Base-by-base conservation (phyloP, 1,140 invertebrate genomes). In the Lepidostoma basale region DNA sequence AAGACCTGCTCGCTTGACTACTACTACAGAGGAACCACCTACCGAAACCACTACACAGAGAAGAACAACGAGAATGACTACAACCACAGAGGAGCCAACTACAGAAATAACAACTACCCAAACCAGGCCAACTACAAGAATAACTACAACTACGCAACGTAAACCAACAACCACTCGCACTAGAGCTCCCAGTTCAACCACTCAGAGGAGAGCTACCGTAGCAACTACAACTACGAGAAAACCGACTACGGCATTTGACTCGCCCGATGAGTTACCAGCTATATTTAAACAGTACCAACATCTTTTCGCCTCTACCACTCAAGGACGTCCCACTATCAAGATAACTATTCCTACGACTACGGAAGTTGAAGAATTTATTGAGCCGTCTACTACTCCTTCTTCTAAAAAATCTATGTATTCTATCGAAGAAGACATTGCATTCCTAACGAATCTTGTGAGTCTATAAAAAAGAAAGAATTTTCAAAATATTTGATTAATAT, bases 341-440 rank as follows among this genome's bases (percentile, higher is more conserved):
- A 65, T 42, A 62, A 67, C 58, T 28, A 23, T 9, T 23, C 63
- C 71, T 10, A 74, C 23, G 16, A 68, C 66, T 47, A 39, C 40
- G 9, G 39, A 58, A 22, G 33, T 20, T 25, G 36, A 49, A 12
- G 8, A 10, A 40, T 22, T 22, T n/a, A 67, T 16, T 5, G 52
- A 33, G 16, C 30, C 10, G 28, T 44, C 42, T 3, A 67, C 67
- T 22, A 72, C 69, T 18, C 20, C 25, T 33, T 25, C 44, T 28
- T 67, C 70, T 10, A 16, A 67, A 16, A 56, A 40, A 58, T 44
- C 63, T 0, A 83, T 81, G n/a, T 83, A 79, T 74, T 83, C 83
- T 2, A 81, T 83, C 59, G 76, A 79, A 76, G 83, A 84, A 68
- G 83, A 84, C 76, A 76, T 84, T 64, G 77, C 76, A 30, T 84